Evolutionary conservation across 2,888 invertebrate genomes (phyloP), one percentile per base, ranked within the genome.

Genomic region (Scaptomyza flava): DNA sequence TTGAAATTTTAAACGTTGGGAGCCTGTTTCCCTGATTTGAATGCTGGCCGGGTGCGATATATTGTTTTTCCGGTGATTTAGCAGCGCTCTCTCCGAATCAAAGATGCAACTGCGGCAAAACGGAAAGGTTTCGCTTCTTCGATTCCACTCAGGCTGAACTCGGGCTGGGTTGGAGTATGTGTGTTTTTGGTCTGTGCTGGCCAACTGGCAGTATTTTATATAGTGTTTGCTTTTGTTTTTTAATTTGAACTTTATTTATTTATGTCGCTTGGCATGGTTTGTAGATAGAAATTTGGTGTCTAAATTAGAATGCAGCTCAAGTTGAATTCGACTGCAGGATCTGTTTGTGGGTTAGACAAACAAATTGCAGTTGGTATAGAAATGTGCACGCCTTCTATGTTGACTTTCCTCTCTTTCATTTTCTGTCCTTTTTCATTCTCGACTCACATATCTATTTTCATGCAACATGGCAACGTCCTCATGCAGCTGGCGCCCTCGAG

Each of bases 241-340:
- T 81, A 74, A 87, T 78, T 71, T 66, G 33, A 54, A 54, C 54
- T 56, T 73, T 74, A 81, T 82, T 89, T 89, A 84, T 89, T 84
- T 89, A 87, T 89, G 71, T 71, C 65, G 58, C 60, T 65, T 27
- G 68, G 84, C 57, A 65, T 38, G 38, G 46, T 68, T 68, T 67
- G 65, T 41, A 66, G 51, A 34, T 51, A 53, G 56, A 53, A 65
- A 67, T 77, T 68, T 68, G 89, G 85, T 84, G 89, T 74, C 74
- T 66, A 78, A 89, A 82, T 82, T 89, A 82, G 81, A 89, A 89
- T 82, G 87, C 81, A 82, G 68, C 87, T 81, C 75, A 66, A 87
- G 85, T 84, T 77, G 84, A 68, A 60, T 68, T 52, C 62, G 41
- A 47, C 48, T 64, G 47, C 58, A 48, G 47, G 14, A 42, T 27